Conservation (phyloP, 2,113 vertebrate genomes). For the Falco punctatus region DNA sequence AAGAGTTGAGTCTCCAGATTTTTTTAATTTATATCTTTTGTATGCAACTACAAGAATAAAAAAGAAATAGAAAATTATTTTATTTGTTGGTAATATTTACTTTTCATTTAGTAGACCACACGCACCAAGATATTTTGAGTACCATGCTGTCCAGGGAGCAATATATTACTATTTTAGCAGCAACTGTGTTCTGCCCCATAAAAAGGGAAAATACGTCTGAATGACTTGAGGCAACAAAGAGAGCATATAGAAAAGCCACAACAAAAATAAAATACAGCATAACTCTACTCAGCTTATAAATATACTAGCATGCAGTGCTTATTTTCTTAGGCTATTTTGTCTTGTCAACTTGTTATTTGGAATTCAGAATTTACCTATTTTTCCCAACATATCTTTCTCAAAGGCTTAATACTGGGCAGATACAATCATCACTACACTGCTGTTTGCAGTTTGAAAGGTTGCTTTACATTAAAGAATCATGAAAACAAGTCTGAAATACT, state of each 20-base stretch:
- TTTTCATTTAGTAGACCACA: neutral
- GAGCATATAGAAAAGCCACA: neutral
- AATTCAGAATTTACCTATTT: neutral
- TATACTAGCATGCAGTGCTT: neutral
- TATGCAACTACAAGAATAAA: neutral
- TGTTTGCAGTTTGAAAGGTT: slow-evolving; percentile 17
- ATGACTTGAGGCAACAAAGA: neutral
- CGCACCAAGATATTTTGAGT: neutral
- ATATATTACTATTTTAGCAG: neutral
- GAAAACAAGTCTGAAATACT: neutral
- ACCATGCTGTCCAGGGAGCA: neutral
- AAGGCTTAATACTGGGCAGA: neutral
- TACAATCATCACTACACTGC: neutral
- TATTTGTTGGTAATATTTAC: neutral
- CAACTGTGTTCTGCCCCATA: neutral
- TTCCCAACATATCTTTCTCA: neutral
- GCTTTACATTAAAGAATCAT: neutral
- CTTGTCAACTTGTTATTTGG: neutral
- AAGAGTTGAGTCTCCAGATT: neutral
- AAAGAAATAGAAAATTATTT: neutral
- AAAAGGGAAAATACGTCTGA: neutral
- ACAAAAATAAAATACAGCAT: neutral
- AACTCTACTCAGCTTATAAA: neutral
- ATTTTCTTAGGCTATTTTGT: neutral
- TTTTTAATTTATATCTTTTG: neutral